Base-by-base conservation (phyloP, 2,113 vertebrate genomes). In the Glaucomys volans region DNA sequence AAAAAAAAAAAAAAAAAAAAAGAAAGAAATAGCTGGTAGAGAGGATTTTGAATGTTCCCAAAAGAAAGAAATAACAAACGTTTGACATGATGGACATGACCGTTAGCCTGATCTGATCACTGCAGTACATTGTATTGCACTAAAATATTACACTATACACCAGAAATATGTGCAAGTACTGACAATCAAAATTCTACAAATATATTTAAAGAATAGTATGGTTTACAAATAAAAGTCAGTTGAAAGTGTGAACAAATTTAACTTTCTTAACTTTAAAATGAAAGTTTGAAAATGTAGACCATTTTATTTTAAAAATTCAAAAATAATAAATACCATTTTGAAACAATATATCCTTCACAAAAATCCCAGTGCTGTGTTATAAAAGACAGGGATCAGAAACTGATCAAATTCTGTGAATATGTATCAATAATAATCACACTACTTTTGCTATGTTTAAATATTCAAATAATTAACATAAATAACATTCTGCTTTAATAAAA, bases 341-440 rank as follows among this genome's bases (percentile, higher is more conserved):
- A 95, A 92, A 90, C 62, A 80, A 26, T 64, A 67, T 17, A 82
- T 75, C 64, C 22, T 76, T 67, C 18, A 59, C 12, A 9, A 88
- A 66, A 92, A 83, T 88, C 40, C 10, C 17, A 75, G n/a, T 64
- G 74, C 72, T 79, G 16, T 42, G 42, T 54, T 66, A 64, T 74
- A 91, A 90, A 83, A 91, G 35, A 11, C 40, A 91, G 11, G n/a
- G 32, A 35, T 86, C 91, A 95, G 74, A 87, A 87, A 72, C 4
- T 54, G 66, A 87, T 80, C n/a, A 42, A 24, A 87, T 3, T 91
- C 50, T 86, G n/a, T 71, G 40, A 80, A 8, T 79, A 80, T 80
- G 16, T 69, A 64, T 42, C 64, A 71, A 91, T 42, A 91, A 85
- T 71, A 57, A 57, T 44, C 67, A 44, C 22, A n/a, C 11, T 37